Base-by-base conservation (phyloP, 2,888 invertebrate genomes). In the Xylocampa areola region DNA sequence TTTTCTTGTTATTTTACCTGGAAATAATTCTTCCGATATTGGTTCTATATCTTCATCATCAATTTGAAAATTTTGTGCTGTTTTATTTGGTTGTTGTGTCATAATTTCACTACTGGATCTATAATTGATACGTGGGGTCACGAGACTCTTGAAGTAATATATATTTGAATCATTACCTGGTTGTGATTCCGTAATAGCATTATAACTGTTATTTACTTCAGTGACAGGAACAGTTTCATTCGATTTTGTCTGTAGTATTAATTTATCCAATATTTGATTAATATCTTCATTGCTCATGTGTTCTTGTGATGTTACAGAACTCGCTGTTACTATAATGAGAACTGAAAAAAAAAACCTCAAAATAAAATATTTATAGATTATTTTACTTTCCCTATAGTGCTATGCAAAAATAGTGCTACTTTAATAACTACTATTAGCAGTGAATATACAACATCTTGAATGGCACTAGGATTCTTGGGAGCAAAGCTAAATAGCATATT, bases 111-210 rank as follows among this genome's bases (percentile, higher is more conserved):
- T 47, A 33, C 53, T 67, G n/a, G 36, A 60, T 52, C 48, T 62
- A 23, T 36, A 58, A 43, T 49, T 51, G 10, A 58, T 44, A 6
- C 17, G 36, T 36, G 67, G 68, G 6, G 53, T 19, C 39, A 53
- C 27, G 14, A 33, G 10, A 3, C 69, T 62, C 45, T 81, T 77
- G 14, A 82, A 47, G 41, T 70, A 77, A 55, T 77, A 79, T 43
- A 83, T 67, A 51, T 76, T 65, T 4, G 83, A 83, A 66, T 83
- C 63, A 60, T 79, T 78, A 23, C 49, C 45, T 50, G 49, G 7
- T 19, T 70, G 54, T 19, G 58, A 36, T 8, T 57, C 50, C 21
- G 50, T 13, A 7, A 13, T 17, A n/a, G 60, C 25, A 41, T 51
- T 36, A 29, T 47, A 47, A 29, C 36, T 55, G 0, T 41, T 41